Evolutionary conservation across 2,888 invertebrate species (phyloP).

Genomic region (Gymnocheta viridis): DNA sequence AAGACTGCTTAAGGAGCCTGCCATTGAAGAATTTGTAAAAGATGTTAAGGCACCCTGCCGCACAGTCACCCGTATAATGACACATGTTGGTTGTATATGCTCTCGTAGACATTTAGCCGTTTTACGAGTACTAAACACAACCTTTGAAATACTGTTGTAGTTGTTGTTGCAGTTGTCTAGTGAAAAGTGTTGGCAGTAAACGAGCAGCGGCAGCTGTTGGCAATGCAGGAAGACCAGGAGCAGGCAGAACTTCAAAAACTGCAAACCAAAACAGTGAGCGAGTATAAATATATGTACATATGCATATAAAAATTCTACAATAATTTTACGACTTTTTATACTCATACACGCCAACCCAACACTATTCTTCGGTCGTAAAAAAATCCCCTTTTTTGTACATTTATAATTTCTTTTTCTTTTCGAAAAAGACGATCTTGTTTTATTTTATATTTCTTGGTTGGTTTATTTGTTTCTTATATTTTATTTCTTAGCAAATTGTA

Average conservation of each 20-base stretch:
- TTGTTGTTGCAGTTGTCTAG: constrained; percentile 20
- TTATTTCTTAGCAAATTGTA: constrained; percentile 63
- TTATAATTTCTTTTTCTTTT: constrained; percentile 46
- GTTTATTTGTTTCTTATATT: constrained; percentile 45
- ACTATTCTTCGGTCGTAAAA: constrained; percentile 44
- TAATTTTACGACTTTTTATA: constrained; percentile 30
- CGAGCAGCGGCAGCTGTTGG: constrained; percentile 44
- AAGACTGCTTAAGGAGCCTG: constrained; percentile 8
- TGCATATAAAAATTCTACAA: not conserved
- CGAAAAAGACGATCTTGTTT: constrained; percentile 52
- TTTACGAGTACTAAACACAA: not conserved
- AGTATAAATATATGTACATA: not conserved
- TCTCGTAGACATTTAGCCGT: constrained; percentile 30
- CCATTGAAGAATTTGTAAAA: constrained; percentile 27
- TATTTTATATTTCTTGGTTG: constrained; percentile 4
- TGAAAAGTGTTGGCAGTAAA: constrained; percentile 46
- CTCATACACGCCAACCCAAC: constrained; percentile 26
- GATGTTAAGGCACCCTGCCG: not conserved
- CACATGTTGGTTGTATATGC: constrained; percentile 13
- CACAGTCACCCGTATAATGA: constrained; percentile 36
- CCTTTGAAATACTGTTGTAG: not conserved
- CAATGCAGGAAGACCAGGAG: constrained; percentile 35
- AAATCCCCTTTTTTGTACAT: constrained; percentile 30
- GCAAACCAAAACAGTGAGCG: not conserved
- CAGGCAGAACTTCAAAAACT: constrained; percentile 2